Conservation (phyloP, 1,140 invertebrate species). For the Lutraria rhynchaena region DNA sequence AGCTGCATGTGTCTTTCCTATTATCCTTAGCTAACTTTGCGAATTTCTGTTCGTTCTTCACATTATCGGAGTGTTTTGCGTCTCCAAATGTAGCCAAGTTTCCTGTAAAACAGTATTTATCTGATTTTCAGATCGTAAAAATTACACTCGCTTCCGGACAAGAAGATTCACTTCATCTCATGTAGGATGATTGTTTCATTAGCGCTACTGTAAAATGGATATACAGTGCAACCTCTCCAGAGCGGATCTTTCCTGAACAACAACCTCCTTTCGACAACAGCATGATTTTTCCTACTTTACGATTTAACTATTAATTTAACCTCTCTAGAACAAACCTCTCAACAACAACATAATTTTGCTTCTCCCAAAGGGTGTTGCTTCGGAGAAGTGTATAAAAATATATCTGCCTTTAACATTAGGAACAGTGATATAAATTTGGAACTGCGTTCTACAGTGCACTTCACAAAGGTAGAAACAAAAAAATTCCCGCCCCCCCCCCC, state of each 20-base stretch:
- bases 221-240: too few relatives aligned
- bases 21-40: neutral
- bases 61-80: neutral
- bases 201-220: neutral
- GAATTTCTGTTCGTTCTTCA: neutral
- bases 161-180: neutral
- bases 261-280: too few relatives aligned
- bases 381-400: neutral
- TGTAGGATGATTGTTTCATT: neutral
- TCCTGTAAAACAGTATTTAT: neutral
- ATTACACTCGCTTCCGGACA: neutral
- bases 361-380: too few relatives aligned
- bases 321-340: too few relatives aligned
- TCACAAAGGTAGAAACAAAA: too few relatives aligned
- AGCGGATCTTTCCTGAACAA: too few relatives aligned
- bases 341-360: too few relatives aligned
- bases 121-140: neutral
- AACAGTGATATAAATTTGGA: too few relatives aligned
- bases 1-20: neutral
- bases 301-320: too few relatives aligned
- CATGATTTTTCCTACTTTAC: too few relatives aligned
- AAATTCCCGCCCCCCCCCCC: too few relatives aligned
- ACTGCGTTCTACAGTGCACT: too few relatives aligned
- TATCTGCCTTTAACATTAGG: neutral
- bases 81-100: neutral